A percentile compares a stretch with the other conserved stretches of the same genome.
Conservation (phyloP, 2,797 vertebrate genomes). For the Chaenodraco wilsoni region DNA sequence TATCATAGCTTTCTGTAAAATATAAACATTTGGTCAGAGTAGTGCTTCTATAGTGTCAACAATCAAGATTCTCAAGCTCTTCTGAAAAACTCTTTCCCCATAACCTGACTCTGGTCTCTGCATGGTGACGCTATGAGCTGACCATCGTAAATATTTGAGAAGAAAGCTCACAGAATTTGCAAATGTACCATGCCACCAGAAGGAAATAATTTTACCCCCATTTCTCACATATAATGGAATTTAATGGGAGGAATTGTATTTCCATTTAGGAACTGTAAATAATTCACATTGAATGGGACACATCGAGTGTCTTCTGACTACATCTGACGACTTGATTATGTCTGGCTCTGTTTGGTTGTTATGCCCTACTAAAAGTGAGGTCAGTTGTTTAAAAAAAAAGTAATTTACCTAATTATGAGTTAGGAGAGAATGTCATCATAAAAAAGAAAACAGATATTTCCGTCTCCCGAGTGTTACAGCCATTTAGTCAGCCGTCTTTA, state of each 20-base stretch:
- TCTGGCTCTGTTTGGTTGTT: conserved; percentile 1
- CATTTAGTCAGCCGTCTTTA: conserved; percentile 39
- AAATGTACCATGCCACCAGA: too few species aligned
- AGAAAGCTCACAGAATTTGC: too few species aligned
- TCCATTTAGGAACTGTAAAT: not conserved
- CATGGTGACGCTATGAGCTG: too few species aligned
- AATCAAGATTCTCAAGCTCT: too few species aligned
- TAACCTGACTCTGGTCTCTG: too few species aligned
- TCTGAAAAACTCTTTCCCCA: too few species aligned
- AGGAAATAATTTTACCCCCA: too few species aligned
- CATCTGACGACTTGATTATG: not conserved
- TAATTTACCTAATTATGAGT: not conserved
- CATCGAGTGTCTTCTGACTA: not conserved
- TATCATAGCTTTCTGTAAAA: too few species aligned
- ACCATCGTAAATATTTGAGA: too few species aligned
- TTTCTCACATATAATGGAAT: too few species aligned
- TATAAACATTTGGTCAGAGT: too few species aligned
- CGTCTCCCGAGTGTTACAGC: conserved; percentile 30
- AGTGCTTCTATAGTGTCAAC: too few species aligned
- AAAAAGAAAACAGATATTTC: conserved; percentile 37
- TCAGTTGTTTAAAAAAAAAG: not conserved
- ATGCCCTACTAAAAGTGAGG: not conserved
- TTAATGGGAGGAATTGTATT: not conserved
- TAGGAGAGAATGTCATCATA: not conserved
- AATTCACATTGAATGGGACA: not conserved